Evolutionary conservation across 2,113 vertebrate genomes (phyloP), one percentile per base, ranked within the genome.

Genomic region (Speoplatyrhinus poulsoni): DNA sequence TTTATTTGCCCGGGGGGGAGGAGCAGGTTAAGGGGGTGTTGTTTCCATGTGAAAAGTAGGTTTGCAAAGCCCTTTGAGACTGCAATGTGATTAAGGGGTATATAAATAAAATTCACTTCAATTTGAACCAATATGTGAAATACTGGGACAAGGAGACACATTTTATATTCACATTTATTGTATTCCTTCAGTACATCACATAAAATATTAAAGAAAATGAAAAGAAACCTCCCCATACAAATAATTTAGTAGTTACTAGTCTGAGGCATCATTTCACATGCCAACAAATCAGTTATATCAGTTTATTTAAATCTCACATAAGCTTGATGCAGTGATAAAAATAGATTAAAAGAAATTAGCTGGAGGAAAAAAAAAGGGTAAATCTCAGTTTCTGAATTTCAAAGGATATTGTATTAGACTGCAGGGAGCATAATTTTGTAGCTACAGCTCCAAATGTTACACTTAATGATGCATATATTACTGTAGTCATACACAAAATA

Each of bases 91-190:
- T 26, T 26, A 26, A 26, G 2, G 26, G 26, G 1, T 3, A 26
- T 26, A 26, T 26, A 26, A 26, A 26, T 26, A 26, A 2, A 26
- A 26, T 26, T 26, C 4, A 41, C 36, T 8, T 41, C 6, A 41
- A 41, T 41, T 41, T 7, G 36, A 41, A 6, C 36, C 36, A 41
- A 41, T 41, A 8, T 7, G 4, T 41, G 36, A 17, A 4, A 17
- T 12, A 52, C 1, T 58, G 3, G 64, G 15, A 56, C 3, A 19
- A 16, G 26, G 26, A 26, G 26, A 26, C 26, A 26, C 1, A 19
- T 3, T 6, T 12, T 52, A 2, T 26, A 64, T 71, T 65, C 33
- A 64, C 50, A 65, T 80, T 84, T 78, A 79, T 75, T 79, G 46
- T 65, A 49, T 70, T 75, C 12, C 13, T 17, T 49, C 41, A 32